Percentiles rank a stretch among this genome's conserved stretches.
Evolutionary conservation across 2,113 vertebrate genomes (phyloP).

Genomic region (Ammodytes dubius): DNA sequence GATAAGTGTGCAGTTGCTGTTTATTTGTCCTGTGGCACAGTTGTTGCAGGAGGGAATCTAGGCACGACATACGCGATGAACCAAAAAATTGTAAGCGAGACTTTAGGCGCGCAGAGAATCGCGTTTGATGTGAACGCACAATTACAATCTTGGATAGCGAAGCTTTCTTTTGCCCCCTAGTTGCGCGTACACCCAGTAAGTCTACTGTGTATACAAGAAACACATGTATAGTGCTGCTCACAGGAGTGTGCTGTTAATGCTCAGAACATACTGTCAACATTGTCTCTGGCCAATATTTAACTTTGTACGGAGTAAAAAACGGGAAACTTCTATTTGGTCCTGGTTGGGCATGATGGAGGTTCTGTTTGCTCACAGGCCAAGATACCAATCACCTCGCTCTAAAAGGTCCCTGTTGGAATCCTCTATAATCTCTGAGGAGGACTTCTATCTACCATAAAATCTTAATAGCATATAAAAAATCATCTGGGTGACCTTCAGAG

Average conservation of each 20-base stretch:
- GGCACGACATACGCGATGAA: too few relatives aligned
- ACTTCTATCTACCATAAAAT: conserved; percentile 70
- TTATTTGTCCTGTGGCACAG: too few relatives aligned
- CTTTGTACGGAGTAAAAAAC: conserved; percentile 48
- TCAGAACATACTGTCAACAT: conserved; percentile 15
- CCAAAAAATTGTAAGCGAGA: too few relatives aligned
- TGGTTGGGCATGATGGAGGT: conserved; percentile 27
- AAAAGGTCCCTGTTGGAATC: conserved; percentile 56
- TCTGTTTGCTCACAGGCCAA: conserved; percentile 33
- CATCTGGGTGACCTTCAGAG: conserved; percentile 66
- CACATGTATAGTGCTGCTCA: not conserved
- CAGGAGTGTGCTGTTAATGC: not conserved
- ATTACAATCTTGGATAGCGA: too few relatives aligned
- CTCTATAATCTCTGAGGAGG: conserved; percentile 57
- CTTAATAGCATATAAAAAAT: conserved; percentile 70
- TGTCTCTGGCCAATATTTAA: conserved; percentile 47
- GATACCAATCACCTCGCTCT: conserved; percentile 64
- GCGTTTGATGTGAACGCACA: too few relatives aligned
- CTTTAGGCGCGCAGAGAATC: too few relatives aligned
- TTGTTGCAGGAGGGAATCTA: too few relatives aligned
- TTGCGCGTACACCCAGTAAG: not conserved
- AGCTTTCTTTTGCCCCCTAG: too few relatives aligned
- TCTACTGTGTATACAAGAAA: not conserved
- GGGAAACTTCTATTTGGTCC: conserved; percentile 64
- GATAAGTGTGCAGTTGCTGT: too few relatives aligned